Percentiles rank a stretch among this genome's conserved stretches.
phyloP scores from a whole-genome alignment of 1,140 invertebrate genomes.

The Neodiprion virginianus region DNA sequence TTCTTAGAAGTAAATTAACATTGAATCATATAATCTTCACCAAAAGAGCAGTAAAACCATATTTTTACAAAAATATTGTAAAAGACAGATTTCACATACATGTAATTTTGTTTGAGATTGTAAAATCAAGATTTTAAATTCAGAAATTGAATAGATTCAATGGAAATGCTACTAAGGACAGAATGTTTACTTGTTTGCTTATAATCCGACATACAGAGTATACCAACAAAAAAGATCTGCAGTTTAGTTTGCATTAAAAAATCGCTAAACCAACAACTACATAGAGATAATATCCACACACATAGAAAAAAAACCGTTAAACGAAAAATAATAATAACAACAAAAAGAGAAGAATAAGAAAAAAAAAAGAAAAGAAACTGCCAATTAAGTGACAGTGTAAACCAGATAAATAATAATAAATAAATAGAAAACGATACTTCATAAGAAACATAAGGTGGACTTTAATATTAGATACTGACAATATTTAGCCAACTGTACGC shows the following conservation, averaged over 20 bases:
- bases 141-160: too few relatives aligned
- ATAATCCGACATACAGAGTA: too few relatives aligned
- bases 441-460: slow-evolving; percentile 48
- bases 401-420: slow-evolving; percentile 25
- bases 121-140: too few relatives aligned
- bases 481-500: slow-evolving; percentile 33
- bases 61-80: not conserved
- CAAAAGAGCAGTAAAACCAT: not conserved
- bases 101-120: too few relatives aligned
- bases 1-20: too few relatives aligned
- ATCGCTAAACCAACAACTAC: slow-evolving; percentile 18
- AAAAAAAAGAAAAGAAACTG: slow-evolving; percentile 18
- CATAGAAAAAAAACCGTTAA: slow-evolving; percentile 6
- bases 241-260: not conserved
- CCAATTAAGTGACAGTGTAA: slow-evolving; percentile 22
- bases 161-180: too few relatives aligned
- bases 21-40: not conserved
- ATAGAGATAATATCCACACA: slow-evolving; percentile 14
- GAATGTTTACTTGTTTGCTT: too few relatives aligned
- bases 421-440: slow-evolving; percentile 9
- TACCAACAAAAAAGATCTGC: too few relatives aligned
- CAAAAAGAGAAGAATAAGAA: slow-evolving; percentile 16
- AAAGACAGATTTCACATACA: too few relatives aligned
- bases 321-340: slow-evolving; percentile 20
- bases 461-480: slow-evolving; percentile 46